Percentiles rank a stretch among this genome's conserved stretches.
Evolutionary conservation across 2,797 vertebrate genomes (phyloP).

Genomic region (Pseudocheirus occidentalis): DNA sequence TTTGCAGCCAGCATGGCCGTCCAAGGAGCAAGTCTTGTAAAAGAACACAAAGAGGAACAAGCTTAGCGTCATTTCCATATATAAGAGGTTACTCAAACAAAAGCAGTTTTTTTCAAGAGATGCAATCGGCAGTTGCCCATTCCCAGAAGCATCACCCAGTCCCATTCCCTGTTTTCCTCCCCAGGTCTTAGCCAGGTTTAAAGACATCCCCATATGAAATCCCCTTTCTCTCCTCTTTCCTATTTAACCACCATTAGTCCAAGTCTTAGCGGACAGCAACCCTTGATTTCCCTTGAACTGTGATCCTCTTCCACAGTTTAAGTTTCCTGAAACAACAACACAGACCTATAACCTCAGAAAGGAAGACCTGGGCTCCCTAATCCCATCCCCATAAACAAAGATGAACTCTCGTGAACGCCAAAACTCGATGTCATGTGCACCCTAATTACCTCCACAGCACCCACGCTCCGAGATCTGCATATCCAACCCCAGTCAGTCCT

Average conservation of each 20-base stretch:
- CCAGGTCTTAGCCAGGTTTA: neutral
- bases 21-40: slow-evolving; percentile 58
- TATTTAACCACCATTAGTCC: neutral
- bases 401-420: neutral
- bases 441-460: neutral
- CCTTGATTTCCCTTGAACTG: neutral
- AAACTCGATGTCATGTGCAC: neutral
- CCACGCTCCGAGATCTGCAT: neutral
- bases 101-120: neutral
- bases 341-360: neutral
- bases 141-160: neutral
- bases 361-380: neutral
- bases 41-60: slow-evolving; percentile 38
- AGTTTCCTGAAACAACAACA: neutral
- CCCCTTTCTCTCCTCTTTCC: neutral
- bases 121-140: neutral
- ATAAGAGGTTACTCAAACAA: slow-evolving; percentile 35
- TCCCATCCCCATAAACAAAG: neutral
- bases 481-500: neutral
- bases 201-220: neutral
- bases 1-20: slow-evolving; percentile 48
- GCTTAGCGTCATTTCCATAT: slow-evolving; percentile 66
- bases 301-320: neutral
- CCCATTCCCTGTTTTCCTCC: neutral
- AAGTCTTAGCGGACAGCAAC: neutral